A percentile compares a stretch with the other conserved stretches of the same genome.
Evolutionary conservation across 2,797 vertebrate species (phyloP).

Genomic region (Bovichtus diacanthus): DNA sequence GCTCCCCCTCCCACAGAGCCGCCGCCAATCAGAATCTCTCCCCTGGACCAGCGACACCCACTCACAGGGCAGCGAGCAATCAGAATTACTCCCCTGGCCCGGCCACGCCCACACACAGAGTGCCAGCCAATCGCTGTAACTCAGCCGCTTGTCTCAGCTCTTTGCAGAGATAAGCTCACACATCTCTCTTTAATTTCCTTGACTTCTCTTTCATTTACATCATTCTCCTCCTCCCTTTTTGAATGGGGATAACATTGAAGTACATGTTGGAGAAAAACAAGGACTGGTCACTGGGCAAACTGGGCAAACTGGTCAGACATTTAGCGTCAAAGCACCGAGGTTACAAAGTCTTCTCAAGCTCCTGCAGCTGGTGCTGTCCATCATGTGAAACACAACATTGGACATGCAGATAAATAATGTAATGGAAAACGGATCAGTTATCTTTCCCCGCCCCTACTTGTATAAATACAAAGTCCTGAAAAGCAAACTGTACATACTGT

Average conservation of each 20-base stretch:
- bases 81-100: conserved; percentile 77
- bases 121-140: conserved; percentile 65
- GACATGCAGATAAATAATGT: conserved; percentile 1
- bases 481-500: conserved; percentile 70
- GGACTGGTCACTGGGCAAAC: conserved; percentile 7
- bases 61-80: conserved; percentile 74
- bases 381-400: conserved; percentile 24
- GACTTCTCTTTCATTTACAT: background rate
- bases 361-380: background rate
- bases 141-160: conserved; percentile 70
- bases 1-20: conserved; percentile 75
- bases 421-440: conserved; percentile 10
- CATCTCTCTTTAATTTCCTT: background rate
- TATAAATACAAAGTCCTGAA: conserved; percentile 28
- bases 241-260: conserved; percentile 23
- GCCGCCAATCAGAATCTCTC: conserved; percentile 75
- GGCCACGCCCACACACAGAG: conserved; percentile 76
- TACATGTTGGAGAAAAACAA: conserved; percentile 14
- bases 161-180: conserved; percentile 74
- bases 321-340: conserved; percentile 22
- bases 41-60: conserved; percentile 76
- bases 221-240: background rate
- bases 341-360: background rate
- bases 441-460: conserved; percentile 11
- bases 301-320: conserved; percentile 16